Base-by-base conservation (phyloP, 2,888 invertebrate genomes). In the Andrena fulva region DNA sequence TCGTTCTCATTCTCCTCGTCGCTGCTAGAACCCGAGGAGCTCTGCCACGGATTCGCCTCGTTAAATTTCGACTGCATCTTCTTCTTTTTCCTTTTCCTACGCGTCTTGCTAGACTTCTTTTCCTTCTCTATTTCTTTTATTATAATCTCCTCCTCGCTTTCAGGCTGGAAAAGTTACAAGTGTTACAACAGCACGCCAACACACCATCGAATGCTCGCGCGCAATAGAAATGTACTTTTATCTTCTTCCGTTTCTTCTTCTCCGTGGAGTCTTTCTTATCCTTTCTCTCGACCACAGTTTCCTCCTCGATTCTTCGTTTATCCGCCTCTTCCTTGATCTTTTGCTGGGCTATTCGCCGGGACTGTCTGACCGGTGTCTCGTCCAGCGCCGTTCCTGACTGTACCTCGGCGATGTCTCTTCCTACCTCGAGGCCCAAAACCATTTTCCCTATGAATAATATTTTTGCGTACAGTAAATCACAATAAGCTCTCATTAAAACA, bases 241-340 rank as follows among this genome's bases (percentile, higher is more conserved):
- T 89, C 74, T 92, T 93, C 92, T 90, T 94, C 71, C 86, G 93
- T 90, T 91, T 94, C 87, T 90, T 92, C 84, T 94, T 94, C 3
- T 93, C 91, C 2, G 77, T 59, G 4, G 88, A 86, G 10, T 85
- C 92, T 94, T 80, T 72, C 7, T 78, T 80, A 0, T 78, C 72
- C n/a, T 78, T 80, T 12, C 16, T 72, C 12, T 80, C 96, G 2
- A 95, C 94, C 62, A 97, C 90, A 0, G 96, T 95, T n/a, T 97
- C 96, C 89, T 97, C 97, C 90, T 98, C 97, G 69, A 96, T 93
- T 83, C 96, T 96, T 12, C 97, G 94, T 0, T 97, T 94, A 81
- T 98, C 97, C 0, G 97, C 97, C 92, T 98, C 97, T 91, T 98
- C 98, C 86, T 96, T 97, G 78, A 98, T 97, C 93, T 98, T 97